Percentiles rank a stretch among this genome's conserved stretches.
These are phyloP conservation scores for Ammospiza nelsoni DNA, from an alignment of 2,113 vertebrate species.

Conservation along the genomic window DNA sequence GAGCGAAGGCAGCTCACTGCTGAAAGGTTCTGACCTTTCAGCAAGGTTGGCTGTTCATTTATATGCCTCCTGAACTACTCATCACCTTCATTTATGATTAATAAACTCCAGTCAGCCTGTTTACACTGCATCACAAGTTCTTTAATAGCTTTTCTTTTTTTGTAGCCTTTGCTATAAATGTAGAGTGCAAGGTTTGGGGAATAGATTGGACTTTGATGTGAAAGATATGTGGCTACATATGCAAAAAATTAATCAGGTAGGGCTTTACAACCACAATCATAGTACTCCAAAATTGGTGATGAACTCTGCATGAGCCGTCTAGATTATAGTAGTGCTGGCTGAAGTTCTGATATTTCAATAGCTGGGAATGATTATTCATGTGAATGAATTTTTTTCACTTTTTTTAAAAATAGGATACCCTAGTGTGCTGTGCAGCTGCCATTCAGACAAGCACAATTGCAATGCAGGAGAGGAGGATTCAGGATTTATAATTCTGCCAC, in stretches of 20 bases:
- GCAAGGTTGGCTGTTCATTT: slow-evolving; percentile 67
- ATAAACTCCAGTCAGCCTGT: slow-evolving; percentile 70
- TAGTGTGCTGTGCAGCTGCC: neutral
- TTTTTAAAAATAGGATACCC: neutral
- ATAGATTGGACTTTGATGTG: slow-evolving; percentile 25
- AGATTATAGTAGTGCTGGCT: neutral
- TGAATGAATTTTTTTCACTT: neutral
- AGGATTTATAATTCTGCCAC: neutral
- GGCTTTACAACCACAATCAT: neutral
- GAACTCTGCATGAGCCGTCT: neutral
- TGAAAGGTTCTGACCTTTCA: slow-evolving; percentile 71
- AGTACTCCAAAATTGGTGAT: neutral
- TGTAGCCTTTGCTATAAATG: slow-evolving; percentile 39
- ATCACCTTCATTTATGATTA: slow-evolving; percentile 70
- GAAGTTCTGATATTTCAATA: neutral
- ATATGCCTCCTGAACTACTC: slow-evolving; percentile 63
- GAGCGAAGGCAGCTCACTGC: slow-evolving; percentile 52
- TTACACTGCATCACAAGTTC: slow-evolving; percentile 51
- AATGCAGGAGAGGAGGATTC: neutral
- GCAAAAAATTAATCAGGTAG: slow-evolving; percentile 25
- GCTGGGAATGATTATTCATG: neutral
- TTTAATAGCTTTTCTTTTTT: slow-evolving; percentile 70
- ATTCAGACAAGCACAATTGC: neutral
- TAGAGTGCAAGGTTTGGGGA: slow-evolving; percentile 15
- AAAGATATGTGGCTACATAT: neutral